Conservation (phyloP, 2,888 invertebrate species). For the Drosophila gaucha region DNA sequence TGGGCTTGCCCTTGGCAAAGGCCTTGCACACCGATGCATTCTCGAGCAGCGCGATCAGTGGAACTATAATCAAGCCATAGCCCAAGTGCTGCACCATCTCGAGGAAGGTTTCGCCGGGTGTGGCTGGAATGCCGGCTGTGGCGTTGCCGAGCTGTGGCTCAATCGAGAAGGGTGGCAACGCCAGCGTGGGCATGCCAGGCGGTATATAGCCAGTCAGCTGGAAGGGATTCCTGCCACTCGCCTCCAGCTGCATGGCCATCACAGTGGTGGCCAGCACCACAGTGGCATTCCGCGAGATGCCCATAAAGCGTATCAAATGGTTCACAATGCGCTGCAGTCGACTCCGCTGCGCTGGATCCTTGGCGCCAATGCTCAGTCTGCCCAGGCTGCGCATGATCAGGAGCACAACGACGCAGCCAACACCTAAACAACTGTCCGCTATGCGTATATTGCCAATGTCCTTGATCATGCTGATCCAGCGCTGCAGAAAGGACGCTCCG, state of each 20-base stretch:
- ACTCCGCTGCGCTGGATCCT: constrained; percentile 84
- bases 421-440: constrained; percentile 91
- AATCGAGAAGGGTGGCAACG: constrained; percentile 89
- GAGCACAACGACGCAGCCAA: constrained; percentile 89
- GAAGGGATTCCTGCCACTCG: constrained; percentile 85
- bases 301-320: constrained; percentile 89
- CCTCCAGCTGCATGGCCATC: constrained; percentile 88
- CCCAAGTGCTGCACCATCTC: constrained; percentile 93
- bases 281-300: constrained; percentile 92
- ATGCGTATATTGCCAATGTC: constrained; percentile 88
- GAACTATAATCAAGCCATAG: constrained; percentile 93
- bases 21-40: constrained; percentile 90
- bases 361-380: constrained; percentile 87
- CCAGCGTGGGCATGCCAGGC: constrained; percentile 89
- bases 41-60: constrained; percentile 94
- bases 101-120: constrained; percentile 85
- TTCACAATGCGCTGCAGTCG: constrained; percentile 87
- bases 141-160: constrained; percentile 77
- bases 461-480: constrained; percentile 90
- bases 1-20: constrained; percentile 90
- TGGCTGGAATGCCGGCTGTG: constrained; percentile 65
- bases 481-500: constrained; percentile 91
- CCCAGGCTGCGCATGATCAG: constrained; percentile 91
- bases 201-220: constrained; percentile 90
- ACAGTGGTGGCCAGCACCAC: constrained; percentile 89